These are phyloP conservation scores for Arion vulgaris DNA, from an alignment of 1,140 invertebrate species.

Conservation along the genomic window DNA sequence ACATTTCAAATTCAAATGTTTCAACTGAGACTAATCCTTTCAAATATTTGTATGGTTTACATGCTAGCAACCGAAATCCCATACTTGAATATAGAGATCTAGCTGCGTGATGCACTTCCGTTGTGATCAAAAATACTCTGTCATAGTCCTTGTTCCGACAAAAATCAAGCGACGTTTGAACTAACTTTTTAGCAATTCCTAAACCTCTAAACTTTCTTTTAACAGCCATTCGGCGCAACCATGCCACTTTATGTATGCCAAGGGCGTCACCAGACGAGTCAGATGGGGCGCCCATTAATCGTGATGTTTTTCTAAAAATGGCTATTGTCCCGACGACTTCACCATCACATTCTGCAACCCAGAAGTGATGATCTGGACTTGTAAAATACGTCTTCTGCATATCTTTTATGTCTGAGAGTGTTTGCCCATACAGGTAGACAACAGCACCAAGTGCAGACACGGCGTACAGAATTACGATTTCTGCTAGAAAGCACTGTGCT, in stretches of 20 bases:
- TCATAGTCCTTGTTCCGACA: conserved; percentile 44
- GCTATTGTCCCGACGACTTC: conserved; percentile 49
- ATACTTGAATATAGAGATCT: conserved; percentile 43
- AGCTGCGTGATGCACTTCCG: conserved; percentile 50
- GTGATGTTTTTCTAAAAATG: conserved; percentile 38
- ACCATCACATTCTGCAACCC: conserved; percentile 43
- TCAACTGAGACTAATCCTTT: conserved; percentile 45
- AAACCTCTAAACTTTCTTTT: conserved; percentile 40
- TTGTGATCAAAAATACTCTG: conserved; percentile 48
- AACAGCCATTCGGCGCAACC: conserved; percentile 55
- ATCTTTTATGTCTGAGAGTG: conserved; percentile 46
- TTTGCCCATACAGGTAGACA: conserved; percentile 46
- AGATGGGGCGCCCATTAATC: too few relatives aligned
- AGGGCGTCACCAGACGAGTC: background rate
- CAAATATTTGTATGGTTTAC: conserved; percentile 44
- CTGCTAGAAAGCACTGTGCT: background rate
- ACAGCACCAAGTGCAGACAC: conserved; percentile 27
- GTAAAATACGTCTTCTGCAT: conserved; percentile 40
- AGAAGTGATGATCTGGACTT: conserved; percentile 42
- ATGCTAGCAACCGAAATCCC: conserved; percentile 44
- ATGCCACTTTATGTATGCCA: conserved; percentile 39
- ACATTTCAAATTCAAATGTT: conserved; percentile 49
- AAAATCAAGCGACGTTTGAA: conserved; percentile 41
- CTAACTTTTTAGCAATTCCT: conserved; percentile 51
- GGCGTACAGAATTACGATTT: conserved; percentile 25